A percentile compares a stretch with the other conserved stretches of the same genome.
Evolutionary conservation across 2,797 vertebrate genomes (phyloP).

Genomic region (Prunella strophiata): DNA sequence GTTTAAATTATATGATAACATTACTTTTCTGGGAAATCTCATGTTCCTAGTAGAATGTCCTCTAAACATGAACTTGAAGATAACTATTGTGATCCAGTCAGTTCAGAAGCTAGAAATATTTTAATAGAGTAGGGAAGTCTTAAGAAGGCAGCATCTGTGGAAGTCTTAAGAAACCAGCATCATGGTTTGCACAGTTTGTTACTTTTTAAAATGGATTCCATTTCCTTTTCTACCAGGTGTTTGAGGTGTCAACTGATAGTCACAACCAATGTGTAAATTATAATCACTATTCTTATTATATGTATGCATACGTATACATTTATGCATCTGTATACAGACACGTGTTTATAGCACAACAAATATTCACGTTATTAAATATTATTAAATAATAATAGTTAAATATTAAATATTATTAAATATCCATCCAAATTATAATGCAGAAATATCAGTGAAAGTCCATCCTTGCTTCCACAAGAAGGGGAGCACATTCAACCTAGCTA

Average conservation of each 20-base stretch:
- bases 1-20: not conserved
- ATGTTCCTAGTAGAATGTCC: not conserved
- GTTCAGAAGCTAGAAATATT: not conserved
- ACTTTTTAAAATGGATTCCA: not conserved
- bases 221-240: not conserved
- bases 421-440: not conserved
- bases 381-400: too few species aligned
- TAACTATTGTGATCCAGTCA: not conserved
- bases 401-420: too few species aligned
- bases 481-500: not conserved
- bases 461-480: not conserved
- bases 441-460: not conserved
- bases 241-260: not conserved
- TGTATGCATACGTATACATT: not conserved
- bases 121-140: not conserved
- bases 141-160: not conserved
- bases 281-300: not conserved
- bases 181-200: not conserved
- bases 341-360: not conserved
- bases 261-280: not conserved
- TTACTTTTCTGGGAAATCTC: not conserved
- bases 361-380: not conserved
- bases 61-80: not conserved
- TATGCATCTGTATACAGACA: not conserved
- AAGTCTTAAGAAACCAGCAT: not conserved